phyloP scores from a whole-genome alignment of 2,113 vertebrate species.

The Labrus mixtus region DNA sequence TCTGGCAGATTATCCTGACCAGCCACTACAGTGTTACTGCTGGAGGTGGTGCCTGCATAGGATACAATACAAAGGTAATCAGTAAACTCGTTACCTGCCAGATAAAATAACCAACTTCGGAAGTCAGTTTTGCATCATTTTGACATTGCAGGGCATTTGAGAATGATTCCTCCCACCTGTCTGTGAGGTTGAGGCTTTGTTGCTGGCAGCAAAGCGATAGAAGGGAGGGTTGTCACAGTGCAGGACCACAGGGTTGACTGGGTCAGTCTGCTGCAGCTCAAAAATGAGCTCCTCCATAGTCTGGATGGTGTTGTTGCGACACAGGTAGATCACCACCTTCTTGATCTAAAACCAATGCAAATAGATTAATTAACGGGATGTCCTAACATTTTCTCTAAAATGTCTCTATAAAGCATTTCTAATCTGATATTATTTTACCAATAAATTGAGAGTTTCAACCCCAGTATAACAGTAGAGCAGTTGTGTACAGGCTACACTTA shows the following conservation, averaged over 20 bases:
- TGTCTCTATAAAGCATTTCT: too few relatives aligned
- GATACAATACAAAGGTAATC: slow-evolving; percentile 11
- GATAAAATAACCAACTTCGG: not conserved
- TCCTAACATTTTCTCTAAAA: too few relatives aligned
- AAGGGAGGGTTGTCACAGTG: slow-evolving; percentile 98
- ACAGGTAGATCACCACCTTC: slow-evolving; percentile 96
- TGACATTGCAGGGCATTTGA: not conserved
- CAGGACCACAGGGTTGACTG: slow-evolving; percentile 95
- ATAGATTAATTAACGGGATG: not conserved
- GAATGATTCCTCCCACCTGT: slow-evolving; percentile 84
- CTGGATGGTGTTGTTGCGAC: slow-evolving; percentile 98
- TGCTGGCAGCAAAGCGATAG: slow-evolving; percentile 95
- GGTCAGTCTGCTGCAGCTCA: slow-evolving; percentile 98
- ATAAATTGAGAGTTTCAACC: not conserved
- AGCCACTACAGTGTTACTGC: slow-evolving; percentile 95
- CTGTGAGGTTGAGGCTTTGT: slow-evolving; percentile 92
- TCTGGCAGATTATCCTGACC: slow-evolving; percentile 94
- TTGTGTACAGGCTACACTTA: slow-evolving; percentile 78
- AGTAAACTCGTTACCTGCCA: slow-evolving; percentile 1
- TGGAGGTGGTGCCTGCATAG: slow-evolving; percentile 93
- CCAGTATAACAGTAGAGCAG: not conserved
- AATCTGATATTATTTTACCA: not conserved
- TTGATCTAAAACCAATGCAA: slow-evolving; percentile 88
- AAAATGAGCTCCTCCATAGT: slow-evolving; percentile 99
- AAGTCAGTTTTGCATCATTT: not conserved